Base-by-base conservation (phyloP, 2,797 vertebrate genomes). In the Strix occidentalis region DNA sequence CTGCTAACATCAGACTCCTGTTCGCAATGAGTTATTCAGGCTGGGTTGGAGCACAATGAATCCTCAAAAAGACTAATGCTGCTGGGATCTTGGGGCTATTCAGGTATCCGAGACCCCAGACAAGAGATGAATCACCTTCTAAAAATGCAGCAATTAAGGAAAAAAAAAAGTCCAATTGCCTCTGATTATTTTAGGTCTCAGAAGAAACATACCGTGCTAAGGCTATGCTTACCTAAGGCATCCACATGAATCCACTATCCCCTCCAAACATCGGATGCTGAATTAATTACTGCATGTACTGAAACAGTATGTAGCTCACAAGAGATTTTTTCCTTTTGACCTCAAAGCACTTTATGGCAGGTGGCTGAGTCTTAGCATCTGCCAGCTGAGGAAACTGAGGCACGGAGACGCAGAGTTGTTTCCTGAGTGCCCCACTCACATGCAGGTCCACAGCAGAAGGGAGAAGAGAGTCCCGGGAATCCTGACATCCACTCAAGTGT, bases 81-180 rank as follows among this genome's bases (percentile, higher is more conserved):
- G 60, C 84, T 84, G 93, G 84, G 90, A 95, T 77, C 84, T 78
- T 77, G 84, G 80, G 90, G 68, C 57, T 93, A 35, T 61, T 90
- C 90, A 78, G 86, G 90, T 94, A 89, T 41, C 33, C 5, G 6
- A 84, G 68, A 93, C 78, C 92, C 86, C 78, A 90, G 88, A 95
- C 46, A 84, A 93, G 61, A 94, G 68, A 95, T 92, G 88, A 96
- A 94, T 97, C 90, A 93, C 86, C 68, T 87, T 90, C 87, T 93
- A 78, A 95, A 96, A 95, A 96, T 89, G 86, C 81, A 94, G 93
- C 68, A 81, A 84, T 94, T 95, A 89, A 66, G 20, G 1, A 16
- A 39, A 82, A 78, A 76, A 76, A 66, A 68, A 85, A 37, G 43
- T 60, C 57, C 84, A 91, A 74, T 70, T 81, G 85, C 83, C 81